A percentile compares a stretch with the other conserved stretches of the same genome.
Evolutionary conservation across 2,888 invertebrate species (phyloP).

Genomic region (Agrotis segetum): DNA sequence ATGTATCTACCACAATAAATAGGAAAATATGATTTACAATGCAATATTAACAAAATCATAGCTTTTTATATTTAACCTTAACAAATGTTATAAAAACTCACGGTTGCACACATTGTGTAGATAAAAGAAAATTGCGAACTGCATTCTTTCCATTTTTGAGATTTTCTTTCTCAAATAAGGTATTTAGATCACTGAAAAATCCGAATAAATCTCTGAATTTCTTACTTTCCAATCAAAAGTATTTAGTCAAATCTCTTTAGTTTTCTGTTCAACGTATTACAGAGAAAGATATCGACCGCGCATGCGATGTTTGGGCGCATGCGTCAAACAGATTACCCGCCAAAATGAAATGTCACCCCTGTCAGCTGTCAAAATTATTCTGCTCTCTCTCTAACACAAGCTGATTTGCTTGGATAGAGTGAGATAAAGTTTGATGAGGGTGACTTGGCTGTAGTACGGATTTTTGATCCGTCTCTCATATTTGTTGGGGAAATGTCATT

Average conservation of each 20-base stretch:
- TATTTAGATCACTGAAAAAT: neutral
- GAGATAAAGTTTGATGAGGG: conserved; percentile 6
- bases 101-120: conserved; percentile 23
- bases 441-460: conserved; percentile 5
- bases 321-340: conserved; percentile 44
- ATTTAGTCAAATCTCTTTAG: neutral
- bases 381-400: conserved; percentile 25
- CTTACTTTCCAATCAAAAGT: neutral
- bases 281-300: conserved; percentile 56
- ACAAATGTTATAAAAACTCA: conserved; percentile 4
- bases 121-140: conserved; percentile 37
- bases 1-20: neutral
- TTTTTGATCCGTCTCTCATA: neutral
- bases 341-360: conserved; percentile 33
- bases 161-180: neutral
- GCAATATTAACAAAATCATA: neutral
- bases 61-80: neutral
- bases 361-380: conserved; percentile 29
- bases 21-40: neutral
- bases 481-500: conserved; percentile 8
- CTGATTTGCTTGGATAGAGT: neutral
- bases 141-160: conserved; percentile 16
- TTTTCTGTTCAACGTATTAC: neutral
- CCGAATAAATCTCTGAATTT: neutral
- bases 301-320: conserved; percentile 60